Evolutionary conservation across 1,140 invertebrate species (phyloP).

Genomic region (Heliconius eleuchia): DNA sequence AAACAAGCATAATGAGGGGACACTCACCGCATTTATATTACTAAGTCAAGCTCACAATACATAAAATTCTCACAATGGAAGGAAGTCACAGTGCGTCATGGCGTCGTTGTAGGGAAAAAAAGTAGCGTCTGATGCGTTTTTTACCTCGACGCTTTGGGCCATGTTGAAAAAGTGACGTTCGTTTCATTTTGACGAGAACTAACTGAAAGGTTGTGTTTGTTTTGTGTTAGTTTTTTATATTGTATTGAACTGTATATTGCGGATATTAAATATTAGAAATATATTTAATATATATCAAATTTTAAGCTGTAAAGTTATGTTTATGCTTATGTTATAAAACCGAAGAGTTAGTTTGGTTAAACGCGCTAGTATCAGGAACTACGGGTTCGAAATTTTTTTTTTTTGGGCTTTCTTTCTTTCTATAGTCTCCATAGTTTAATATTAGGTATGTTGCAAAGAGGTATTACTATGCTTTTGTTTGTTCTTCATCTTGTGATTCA

Average conservation of each 20-base stretch:
- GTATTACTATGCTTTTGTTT: not conserved
- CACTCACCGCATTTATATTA: conserved; percentile 19
- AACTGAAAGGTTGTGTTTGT: not conserved
- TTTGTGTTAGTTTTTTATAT: not conserved
- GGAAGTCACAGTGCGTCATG: conserved; percentile 34
- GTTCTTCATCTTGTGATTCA: not conserved
- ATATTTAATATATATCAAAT: too few relatives aligned
- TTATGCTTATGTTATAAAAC: too few relatives aligned
- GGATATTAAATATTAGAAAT: not conserved
- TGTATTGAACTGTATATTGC: not conserved
- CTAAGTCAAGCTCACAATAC: conserved; percentile 23
- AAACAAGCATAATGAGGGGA: conserved; percentile 6
- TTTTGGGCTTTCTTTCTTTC: too few relatives aligned
- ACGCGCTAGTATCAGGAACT: too few relatives aligned
- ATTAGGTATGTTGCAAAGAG: not conserved
- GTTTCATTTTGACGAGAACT: conserved; percentile 13
- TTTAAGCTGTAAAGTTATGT: too few relatives aligned
- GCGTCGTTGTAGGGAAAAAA: conserved; percentile 17
- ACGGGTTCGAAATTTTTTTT: too few relatives aligned
- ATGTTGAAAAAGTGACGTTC: conserved; percentile 15
- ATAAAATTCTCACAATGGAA: conserved; percentile 36
- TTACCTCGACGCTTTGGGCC: conserved; percentile 24
- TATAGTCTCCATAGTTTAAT: not conserved
- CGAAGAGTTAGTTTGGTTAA: too few relatives aligned
- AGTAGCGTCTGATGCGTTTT: conserved; percentile 18